These are phyloP conservation scores for Oncorhynchus keta DNA, from an alignment of 2,113 vertebrate species.

Conservation along the genomic window DNA sequence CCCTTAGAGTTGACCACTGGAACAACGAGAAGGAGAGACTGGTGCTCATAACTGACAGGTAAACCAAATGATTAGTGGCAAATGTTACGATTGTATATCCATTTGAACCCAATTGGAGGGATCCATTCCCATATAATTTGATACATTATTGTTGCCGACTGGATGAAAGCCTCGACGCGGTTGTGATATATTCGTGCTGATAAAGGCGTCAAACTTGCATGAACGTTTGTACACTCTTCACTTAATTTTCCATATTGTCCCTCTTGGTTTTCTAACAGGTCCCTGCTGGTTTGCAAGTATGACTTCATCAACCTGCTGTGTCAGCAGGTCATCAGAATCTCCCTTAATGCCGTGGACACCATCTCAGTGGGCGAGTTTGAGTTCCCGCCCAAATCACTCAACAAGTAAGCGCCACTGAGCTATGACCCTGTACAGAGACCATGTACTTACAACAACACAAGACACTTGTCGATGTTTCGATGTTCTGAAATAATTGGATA, in stretches of 20 bases:
- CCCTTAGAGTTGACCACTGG: conserved; percentile 92
- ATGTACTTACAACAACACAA: no score
- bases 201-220: neutral
- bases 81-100: no score
- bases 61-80: conserved; percentile 7
- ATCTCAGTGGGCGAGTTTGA: conserved; percentile 89
- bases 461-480: no score
- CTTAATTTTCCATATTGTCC: neutral
- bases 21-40: conserved; percentile 95
- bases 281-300: conserved; percentile 93
- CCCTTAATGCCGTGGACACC: conserved; percentile 87
- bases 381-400: conserved; percentile 94
- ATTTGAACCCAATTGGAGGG: no score
- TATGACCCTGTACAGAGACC: no score
- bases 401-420: conserved; percentile 77
- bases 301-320: conserved; percentile 95
- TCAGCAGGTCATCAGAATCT: conserved; percentile 87
- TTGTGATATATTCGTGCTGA: no score
- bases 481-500: no score
- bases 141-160: no score
- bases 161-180: no score
- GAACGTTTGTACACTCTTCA: no score
- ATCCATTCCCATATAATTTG: no score
- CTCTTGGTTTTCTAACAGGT: conserved; percentile 62
- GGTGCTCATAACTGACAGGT: conserved; percentile 87